These are phyloP conservation scores for Corythornis madagascariensis DNA, from an alignment of 2,113 vertebrate species.

Conservation along the genomic window DNA sequence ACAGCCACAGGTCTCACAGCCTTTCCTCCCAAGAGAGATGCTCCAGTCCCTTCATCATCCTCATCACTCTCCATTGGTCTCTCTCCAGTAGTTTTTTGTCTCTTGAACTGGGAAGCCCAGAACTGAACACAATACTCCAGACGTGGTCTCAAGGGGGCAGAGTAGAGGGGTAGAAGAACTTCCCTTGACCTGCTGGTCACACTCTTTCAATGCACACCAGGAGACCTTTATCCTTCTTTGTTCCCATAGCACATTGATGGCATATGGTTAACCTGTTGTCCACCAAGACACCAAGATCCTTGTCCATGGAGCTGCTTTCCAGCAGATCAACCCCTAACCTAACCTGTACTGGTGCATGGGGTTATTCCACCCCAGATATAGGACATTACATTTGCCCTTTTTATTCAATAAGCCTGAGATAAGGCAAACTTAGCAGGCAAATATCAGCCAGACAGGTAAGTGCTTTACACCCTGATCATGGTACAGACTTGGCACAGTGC, in stretches of 20 bases:
- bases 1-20: not conserved
- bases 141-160: not conserved
- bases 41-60: not conserved
- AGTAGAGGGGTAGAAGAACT: not conserved
- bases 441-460: too few relatives aligned
- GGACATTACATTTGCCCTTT: not conserved
- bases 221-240: not conserved
- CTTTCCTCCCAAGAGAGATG: not conserved
- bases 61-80: not conserved
- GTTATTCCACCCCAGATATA: not conserved
- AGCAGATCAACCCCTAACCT: not conserved
- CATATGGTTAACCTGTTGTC: not conserved
- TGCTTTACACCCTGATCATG: not conserved
- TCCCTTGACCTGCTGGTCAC: not conserved
- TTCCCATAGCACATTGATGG: not conserved
- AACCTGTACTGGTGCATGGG: not conserved
- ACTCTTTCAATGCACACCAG: not conserved
- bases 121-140: not conserved
- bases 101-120: not conserved
- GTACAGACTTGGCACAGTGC: fast-evolving
- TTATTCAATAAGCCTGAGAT: not conserved
- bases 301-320: not conserved
- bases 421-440: not conserved
- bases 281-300: not conserved
- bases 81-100: not conserved